These are phyloP conservation scores for Serranus cabrilla DNA, from an alignment of 2,797 vertebrate species.

Conservation along the genomic window DNA sequence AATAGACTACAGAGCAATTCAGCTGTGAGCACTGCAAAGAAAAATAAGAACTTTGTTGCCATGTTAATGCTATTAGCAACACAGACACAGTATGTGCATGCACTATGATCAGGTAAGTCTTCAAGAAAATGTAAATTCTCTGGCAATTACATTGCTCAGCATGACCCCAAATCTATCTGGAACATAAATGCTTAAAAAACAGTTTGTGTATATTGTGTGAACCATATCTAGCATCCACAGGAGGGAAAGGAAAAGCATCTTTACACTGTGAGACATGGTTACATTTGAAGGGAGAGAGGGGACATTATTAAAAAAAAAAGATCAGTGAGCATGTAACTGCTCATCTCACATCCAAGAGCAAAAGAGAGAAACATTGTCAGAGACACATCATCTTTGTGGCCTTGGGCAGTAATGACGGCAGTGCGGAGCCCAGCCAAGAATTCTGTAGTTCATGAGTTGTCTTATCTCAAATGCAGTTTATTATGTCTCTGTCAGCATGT, in stretches of 20 bases:
- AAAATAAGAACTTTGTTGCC: not conserved
- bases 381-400: slow-evolving; percentile 35
- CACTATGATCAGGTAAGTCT: too few species aligned
- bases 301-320: not conserved
- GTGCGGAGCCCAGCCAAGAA: slow-evolving; percentile 31
- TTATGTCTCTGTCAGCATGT: slow-evolving; percentile 7
- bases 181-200: not conserved
- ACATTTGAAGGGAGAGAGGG: not conserved
- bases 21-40: not conserved
- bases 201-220: not conserved
- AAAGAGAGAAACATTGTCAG: slow-evolving; percentile 34
- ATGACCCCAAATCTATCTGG: not conserved
- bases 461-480: not conserved
- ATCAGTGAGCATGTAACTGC: not conserved
- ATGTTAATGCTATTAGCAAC: not conserved
- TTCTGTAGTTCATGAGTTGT: slow-evolving; percentile 14
- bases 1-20: not conserved
- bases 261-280: not conserved
- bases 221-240: not conserved
- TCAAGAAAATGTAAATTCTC: not conserved
- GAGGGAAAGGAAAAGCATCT: not conserved
- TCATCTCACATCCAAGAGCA: slow-evolving; percentile 18
- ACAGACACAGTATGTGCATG: not conserved
- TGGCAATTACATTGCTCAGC: not conserved
- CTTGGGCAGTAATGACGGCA: slow-evolving; percentile 26